These are phyloP conservation scores for Drosophila nasuta DNA, from an alignment of 1,140 invertebrate species.

Conservation along the genomic window DNA sequence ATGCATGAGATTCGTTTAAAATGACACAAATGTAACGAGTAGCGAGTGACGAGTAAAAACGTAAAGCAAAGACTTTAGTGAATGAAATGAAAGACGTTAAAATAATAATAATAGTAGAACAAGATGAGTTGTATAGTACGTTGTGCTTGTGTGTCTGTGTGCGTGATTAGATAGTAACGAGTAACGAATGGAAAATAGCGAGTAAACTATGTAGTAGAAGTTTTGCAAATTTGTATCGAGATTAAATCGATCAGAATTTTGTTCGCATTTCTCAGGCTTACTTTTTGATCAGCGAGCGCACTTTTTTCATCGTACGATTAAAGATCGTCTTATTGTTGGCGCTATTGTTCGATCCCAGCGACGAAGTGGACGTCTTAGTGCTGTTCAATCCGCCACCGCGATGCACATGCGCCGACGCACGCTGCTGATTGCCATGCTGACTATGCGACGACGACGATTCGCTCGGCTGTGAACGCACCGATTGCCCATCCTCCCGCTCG, in stretches of 20 bases:
- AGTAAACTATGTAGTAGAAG: slow-evolving; percentile 44
- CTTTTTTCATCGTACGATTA: slow-evolving; percentile 90
- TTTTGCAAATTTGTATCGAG: slow-evolving; percentile 25
- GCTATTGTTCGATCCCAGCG: slow-evolving; percentile 73
- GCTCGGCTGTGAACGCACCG: slow-evolving; percentile 22
- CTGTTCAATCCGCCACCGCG: slow-evolving; percentile 74
- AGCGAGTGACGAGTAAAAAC: slow-evolving; percentile 37
- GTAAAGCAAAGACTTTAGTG: not conserved
- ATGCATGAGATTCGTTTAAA: slow-evolving; percentile 66
- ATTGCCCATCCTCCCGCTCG: slow-evolving; percentile 69
- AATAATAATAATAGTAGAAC: slow-evolving; percentile 2
- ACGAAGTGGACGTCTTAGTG: slow-evolving; percentile 74
- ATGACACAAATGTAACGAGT: slow-evolving; percentile 59
- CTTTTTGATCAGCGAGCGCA: slow-evolving; percentile 89
- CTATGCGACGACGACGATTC: slow-evolving; percentile 1
- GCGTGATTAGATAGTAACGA: slow-evolving; percentile 49
- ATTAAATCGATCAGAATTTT: slow-evolving; percentile 26
- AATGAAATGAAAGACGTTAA: slow-evolving; percentile 14
- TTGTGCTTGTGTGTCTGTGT: not conserved
- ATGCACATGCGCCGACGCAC: slow-evolving; percentile 78
- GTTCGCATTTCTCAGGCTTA: slow-evolving; percentile 74
- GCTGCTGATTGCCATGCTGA: slow-evolving; percentile 63
- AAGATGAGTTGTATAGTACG: slow-evolving; percentile 1
- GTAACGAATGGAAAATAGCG: slow-evolving; percentile 32
- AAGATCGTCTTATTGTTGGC: slow-evolving; percentile 87